Evolutionary conservation across 2,888 invertebrate species (phyloP), one percentile per base, ranked within the genome.

Genomic region (Cephus runcator): DNA sequence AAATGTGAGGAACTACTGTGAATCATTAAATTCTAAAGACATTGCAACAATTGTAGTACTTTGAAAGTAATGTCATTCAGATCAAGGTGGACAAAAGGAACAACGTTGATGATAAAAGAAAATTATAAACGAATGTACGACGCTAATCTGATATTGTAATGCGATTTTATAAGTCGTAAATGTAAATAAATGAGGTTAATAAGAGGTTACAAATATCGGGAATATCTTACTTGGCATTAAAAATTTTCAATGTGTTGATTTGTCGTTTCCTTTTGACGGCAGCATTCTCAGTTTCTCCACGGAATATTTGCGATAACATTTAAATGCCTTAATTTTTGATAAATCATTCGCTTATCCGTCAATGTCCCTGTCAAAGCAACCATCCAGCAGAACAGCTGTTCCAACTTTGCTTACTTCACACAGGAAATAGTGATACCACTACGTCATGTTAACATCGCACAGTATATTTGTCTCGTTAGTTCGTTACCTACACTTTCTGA

Each of bases 161-260:
- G 6, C 33, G 12, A 31, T 71, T 11, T 71, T 71, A 71, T 95
- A 87, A 73, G 91, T 88, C 23, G 23, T 74, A 23, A 30, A 71
- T 78, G 77, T 83, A 83, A 81, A 76, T 71, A 77, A 81, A 77
- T 75, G 81, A 89, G 88, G 87, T 88, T 88, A 88, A 86, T 73
- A 40, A 23, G 79, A 85, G 79, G 79, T 83, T 82, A 83, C 56
- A 75, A 40, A 78, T 73, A 69, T 75, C 40, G 73, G 71, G 68
- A 71, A 56, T 34, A 34, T 82, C 93, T 93, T 92, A 95, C 95
- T 96, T 95, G 85, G 95, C 96, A 90, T 97, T 97, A 89, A 96
- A 97, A 85, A 96, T 94, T 92, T 96, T 96, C 83, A 97, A 90
- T 9, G 96, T 96, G 88, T 96, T 95, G 83, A 96, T 96, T 92